A percentile compares a stretch with the other conserved stretches of the same genome.
phyloP scores from a whole-genome alignment of 2,797 vertebrate species.

The Platyrinchus mystaceus region DNA sequence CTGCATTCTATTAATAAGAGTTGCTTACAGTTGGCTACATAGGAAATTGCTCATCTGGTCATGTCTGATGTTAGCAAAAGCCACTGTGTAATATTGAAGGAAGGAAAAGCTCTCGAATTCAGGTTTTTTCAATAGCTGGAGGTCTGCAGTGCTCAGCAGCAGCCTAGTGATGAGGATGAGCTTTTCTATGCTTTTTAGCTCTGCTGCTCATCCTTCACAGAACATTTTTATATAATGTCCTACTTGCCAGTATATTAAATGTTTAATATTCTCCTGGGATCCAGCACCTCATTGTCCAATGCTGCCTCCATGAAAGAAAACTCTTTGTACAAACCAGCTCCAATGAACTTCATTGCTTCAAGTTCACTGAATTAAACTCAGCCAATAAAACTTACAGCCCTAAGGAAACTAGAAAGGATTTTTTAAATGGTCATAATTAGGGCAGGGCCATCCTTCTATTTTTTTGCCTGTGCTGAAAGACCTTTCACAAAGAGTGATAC shows the following conservation, averaged over 20 bases:
- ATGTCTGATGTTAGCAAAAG: constrained; percentile 17
- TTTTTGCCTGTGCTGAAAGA: neutral
- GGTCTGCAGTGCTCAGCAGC: neutral
- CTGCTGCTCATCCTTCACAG: neutral
- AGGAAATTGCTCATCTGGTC: constrained; percentile 1
- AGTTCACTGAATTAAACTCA: constrained; percentile 30
- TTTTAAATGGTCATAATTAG: neutral
- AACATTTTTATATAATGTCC: neutral
- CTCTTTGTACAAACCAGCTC: neutral
- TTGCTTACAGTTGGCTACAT: constrained; percentile 27
- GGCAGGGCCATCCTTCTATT: neutral
- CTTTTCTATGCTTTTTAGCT: constrained; percentile 20
- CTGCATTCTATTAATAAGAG: constrained; percentile 4
- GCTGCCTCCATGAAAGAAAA: neutral
- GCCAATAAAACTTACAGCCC: neutral
- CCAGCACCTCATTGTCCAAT: neutral
- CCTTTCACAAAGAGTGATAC: neutral
- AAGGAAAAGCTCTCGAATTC: neutral
- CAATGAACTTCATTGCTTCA: neutral
- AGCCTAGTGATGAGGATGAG: neutral
- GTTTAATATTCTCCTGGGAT: constrained; percentile 41
- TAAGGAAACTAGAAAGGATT: neutral
- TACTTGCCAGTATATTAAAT: constrained; percentile 4
- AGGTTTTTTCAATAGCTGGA: neutral
- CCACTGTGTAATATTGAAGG: neutral